Evolutionary conservation across 2,113 vertebrate genomes (phyloP).

Genomic region (Ifrita kowaldi): DNA sequence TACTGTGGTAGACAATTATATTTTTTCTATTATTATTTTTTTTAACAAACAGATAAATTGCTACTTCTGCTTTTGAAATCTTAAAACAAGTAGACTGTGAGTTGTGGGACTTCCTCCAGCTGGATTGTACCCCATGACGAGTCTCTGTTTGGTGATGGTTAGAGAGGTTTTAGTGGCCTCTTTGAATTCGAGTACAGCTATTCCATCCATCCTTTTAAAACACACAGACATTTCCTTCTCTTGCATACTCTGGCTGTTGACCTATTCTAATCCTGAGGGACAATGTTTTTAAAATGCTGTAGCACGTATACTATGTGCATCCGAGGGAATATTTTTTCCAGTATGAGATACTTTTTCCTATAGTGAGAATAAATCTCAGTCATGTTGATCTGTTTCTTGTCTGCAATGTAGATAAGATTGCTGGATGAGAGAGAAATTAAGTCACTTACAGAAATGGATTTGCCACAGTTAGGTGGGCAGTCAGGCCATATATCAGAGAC

Average conservation of each 20-base stretch:
- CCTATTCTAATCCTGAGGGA: background rate
- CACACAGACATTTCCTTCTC: background rate
- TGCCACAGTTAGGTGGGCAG: background rate
- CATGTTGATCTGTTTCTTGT: background rate
- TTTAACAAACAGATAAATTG: background rate
- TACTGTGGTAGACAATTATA: background rate
- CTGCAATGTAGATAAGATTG: background rate
- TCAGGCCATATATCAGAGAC: background rate
- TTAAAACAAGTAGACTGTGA: background rate
- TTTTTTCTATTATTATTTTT: background rate
- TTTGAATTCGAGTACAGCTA: background rate
- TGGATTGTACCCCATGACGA: background rate
- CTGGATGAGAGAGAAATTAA: background rate
- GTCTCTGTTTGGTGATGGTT: background rate
- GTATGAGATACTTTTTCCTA: background rate
- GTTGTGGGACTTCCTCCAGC: background rate
- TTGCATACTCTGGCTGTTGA: background rate
- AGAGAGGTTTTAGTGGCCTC: background rate
- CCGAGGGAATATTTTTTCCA: background rate
- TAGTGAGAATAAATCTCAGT: background rate
- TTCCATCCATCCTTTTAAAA: background rate
- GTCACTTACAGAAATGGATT: background rate
- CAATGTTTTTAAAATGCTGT: background rate
- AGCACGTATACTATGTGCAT: background rate
- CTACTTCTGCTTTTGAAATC: background rate